Conservation (phyloP, 1,140 invertebrate species). For the Glossosoma conforme region DNA sequence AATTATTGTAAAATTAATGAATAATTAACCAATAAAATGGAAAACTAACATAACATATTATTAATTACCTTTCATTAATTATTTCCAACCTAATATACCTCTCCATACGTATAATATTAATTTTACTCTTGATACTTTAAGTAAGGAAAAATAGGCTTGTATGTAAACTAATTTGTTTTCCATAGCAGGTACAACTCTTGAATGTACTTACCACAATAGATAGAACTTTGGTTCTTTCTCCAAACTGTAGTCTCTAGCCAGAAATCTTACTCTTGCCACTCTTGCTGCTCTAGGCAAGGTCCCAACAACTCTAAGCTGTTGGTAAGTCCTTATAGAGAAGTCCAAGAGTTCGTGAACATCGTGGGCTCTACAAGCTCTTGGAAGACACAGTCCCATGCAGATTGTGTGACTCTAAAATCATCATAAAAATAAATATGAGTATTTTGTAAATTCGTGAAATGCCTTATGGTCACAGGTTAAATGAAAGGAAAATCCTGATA, state of each 20-base stretch:
- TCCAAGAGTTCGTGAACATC: slow-evolving; percentile 33
- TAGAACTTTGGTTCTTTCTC: slow-evolving; percentile 36
- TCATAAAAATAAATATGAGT: slow-evolving; percentile 7
- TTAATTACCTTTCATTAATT: too few species aligned
- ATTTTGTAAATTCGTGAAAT: too few species aligned
- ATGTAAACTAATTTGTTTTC: neutral
- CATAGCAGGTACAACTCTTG: neutral
- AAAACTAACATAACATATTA: too few species aligned
- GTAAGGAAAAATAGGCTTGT: too few species aligned
- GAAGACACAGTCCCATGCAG: slow-evolving; percentile 38
- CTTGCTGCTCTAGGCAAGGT: slow-evolving; percentile 30
- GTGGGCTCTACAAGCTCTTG: slow-evolving; percentile 32
- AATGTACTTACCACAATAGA: slow-evolving; percentile 35
- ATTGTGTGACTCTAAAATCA: slow-evolving; percentile 33
- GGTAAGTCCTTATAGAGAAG: slow-evolving; percentile 24
- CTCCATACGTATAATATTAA: too few species aligned
- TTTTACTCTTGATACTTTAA: too few species aligned
- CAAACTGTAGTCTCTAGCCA: slow-evolving; percentile 33
- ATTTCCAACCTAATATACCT: too few species aligned
- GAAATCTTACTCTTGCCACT: slow-evolving; percentile 32
- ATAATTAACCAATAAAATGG: too few species aligned
- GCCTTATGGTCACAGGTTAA: too few species aligned
- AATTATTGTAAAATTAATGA: too few species aligned
- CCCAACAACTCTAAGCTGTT: slow-evolving; percentile 18
- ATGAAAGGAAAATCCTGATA: too few species aligned